phyloP scores from a whole-genome alignment of 1,140 invertebrate species.

The Cyphomyrmex costatus region DNA sequence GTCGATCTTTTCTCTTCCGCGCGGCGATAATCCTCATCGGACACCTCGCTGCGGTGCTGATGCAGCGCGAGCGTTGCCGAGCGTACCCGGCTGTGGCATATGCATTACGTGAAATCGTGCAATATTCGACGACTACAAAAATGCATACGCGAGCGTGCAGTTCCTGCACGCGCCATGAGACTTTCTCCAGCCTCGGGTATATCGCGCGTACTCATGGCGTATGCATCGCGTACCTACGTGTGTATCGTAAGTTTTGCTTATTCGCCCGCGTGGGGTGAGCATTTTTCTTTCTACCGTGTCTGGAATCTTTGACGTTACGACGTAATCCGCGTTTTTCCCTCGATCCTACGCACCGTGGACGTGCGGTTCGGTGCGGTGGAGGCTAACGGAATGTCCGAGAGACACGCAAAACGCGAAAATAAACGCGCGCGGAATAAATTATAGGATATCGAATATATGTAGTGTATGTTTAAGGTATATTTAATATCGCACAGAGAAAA shows the following conservation, averaged over 20 bases:
- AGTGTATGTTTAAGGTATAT: background rate
- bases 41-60: background rate
- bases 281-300: background rate
- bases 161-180: slow-evolving; percentile 56
- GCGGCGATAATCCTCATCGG: background rate
- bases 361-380: background rate
- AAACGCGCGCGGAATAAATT: slow-evolving; percentile 15
- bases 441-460: background rate
- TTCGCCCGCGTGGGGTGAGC: background rate
- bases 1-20: slow-evolving; percentile 44
- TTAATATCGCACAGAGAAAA: too few species aligned
- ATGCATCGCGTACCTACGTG: slow-evolving; percentile 21
- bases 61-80: slow-evolving; percentile 31
- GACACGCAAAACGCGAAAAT: background rate
- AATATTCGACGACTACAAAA: slow-evolving; percentile 62
- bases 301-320: slow-evolving; percentile 3
- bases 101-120: slow-evolving; percentile 73
- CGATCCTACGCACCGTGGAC: background rate
- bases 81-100: slow-evolving; percentile 34
- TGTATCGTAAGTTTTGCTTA: slow-evolving; percentile 30
- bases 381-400: background rate
- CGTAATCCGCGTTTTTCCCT: slow-evolving; percentile 15
- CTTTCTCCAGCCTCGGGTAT: slow-evolving; percentile 70
- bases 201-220: background rate
- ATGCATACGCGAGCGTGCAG: slow-evolving; percentile 59